Evolutionary conservation across 2,888 invertebrate genomes (phyloP).

Genomic region (Diachrysia chrysitis): DNA sequence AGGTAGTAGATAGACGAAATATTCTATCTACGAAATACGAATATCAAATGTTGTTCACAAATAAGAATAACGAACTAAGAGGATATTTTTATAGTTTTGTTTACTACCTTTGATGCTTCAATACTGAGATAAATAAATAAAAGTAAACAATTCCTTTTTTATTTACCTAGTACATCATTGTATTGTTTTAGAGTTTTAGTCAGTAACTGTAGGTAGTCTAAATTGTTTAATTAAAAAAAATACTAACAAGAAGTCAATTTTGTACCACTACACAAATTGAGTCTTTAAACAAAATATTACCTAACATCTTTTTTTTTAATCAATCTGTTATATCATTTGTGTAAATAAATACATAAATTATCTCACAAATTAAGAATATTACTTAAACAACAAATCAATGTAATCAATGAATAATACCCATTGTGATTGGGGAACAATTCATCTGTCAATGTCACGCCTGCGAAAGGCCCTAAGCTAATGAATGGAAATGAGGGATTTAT

Average conservation of each 20-base stretch:
- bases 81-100: conserved; percentile 41
- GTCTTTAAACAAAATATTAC: too few species aligned
- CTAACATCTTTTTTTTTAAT: background rate
- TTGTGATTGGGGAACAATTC: conserved; percentile 54
- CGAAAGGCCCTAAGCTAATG: conserved; percentile 53
- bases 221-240: too few species aligned
- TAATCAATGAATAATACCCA: conserved; percentile 57
- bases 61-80: background rate
- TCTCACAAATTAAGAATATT: conserved; percentile 13
- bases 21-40: too few species aligned
- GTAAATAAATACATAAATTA: background rate
- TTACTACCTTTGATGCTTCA: conserved; percentile 9
- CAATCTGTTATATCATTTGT: background rate
- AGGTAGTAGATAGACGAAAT: background rate
- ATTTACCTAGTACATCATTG: too few species aligned
- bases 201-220: too few species aligned
- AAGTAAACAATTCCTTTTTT: too few species aligned
- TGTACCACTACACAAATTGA: too few species aligned
- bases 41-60: background rate
- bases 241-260: too few species aligned
- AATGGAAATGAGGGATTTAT: conserved; percentile 63
- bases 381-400: conserved; percentile 33
- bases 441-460: conserved; percentile 69
- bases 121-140: background rate
- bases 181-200: too few species aligned